Evolutionary conservation across 1,140 invertebrate genomes (phyloP).

Genomic region (Ladona fulva): DNA sequence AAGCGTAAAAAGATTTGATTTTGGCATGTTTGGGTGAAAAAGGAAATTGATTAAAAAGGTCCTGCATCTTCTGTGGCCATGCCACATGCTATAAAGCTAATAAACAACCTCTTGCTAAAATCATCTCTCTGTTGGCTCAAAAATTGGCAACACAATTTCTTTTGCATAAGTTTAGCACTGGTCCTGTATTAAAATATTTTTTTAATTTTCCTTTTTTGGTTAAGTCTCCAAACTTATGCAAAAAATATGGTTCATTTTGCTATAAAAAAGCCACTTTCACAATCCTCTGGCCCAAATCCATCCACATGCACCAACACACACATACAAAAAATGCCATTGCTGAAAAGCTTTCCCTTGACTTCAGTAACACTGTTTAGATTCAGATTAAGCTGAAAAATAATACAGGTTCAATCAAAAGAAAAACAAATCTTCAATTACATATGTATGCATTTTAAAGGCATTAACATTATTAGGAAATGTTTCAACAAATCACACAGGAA

Average conservation of each 20-base stretch:
- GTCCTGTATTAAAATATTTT: not conserved
- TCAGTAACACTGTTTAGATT: not conserved
- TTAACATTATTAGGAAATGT: not conserved
- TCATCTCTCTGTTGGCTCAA: not conserved
- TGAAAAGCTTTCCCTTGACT: not conserved
- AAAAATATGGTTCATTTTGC: not conserved
- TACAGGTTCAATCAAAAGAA: not conserved
- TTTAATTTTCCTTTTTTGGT: not conserved
- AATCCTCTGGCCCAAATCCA: not conserved
- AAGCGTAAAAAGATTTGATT: not conserved
- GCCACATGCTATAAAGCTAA: not conserved
- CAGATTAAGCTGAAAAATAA: not conserved
- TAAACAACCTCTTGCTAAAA: not conserved
- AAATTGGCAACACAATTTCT: not conserved
- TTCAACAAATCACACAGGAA: not conserved
- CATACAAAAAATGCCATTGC: not conserved
- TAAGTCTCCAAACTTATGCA: constrained; percentile 4
- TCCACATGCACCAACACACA: not conserved
- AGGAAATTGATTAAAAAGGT: not conserved
- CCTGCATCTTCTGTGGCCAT: not conserved
- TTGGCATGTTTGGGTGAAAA: not conserved
- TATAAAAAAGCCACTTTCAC: not conserved
- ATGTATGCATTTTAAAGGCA: not conserved
- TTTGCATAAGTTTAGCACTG: constrained; percentile 5
- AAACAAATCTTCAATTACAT: not conserved